phyloP scores from a whole-genome alignment of 2,113 vertebrate genomes.

The Notothenia coriiceps region DNA sequence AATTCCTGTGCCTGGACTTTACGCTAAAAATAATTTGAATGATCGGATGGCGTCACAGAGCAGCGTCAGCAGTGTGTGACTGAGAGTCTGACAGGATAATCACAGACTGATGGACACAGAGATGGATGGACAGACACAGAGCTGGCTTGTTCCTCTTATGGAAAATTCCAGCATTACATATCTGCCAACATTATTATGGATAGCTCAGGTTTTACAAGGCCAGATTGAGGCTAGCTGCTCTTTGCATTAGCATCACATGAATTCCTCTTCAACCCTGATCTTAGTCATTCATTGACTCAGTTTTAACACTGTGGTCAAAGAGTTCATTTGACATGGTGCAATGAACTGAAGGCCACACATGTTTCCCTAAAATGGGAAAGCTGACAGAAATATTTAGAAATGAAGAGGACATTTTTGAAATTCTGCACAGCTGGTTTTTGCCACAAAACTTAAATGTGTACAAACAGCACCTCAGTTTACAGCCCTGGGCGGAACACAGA shows the following conservation, averaged over 20 bases:
- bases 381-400: constrained; percentile 36
- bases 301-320: constrained; percentile 50
- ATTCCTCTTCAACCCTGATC: constrained; percentile 48
- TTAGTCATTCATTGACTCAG: constrained; percentile 63
- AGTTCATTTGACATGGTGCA: constrained; percentile 56
- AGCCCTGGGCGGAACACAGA: constrained; percentile 62
- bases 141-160: constrained; percentile 57
- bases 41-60: constrained; percentile 70
- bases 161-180: constrained; percentile 73
- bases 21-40: constrained; percentile 87
- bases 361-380: constrained; percentile 7
- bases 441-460: constrained; percentile 8
- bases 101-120: constrained; percentile 60
- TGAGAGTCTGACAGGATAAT: constrained; percentile 68
- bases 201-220: constrained; percentile 47
- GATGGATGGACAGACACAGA: constrained; percentile 57
- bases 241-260: constrained; percentile 59
- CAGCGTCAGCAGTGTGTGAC: constrained; percentile 63
- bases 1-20: constrained; percentile 81
- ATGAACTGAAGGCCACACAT: constrained; percentile 49
- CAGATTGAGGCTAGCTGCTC: constrained; percentile 37
- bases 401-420: constrained; percentile 13
- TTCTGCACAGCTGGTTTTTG: constrained; percentile 15
- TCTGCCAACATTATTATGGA: constrained; percentile 60
- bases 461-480: constrained; percentile 24